Base-by-base conservation (phyloP, 2,888 invertebrate species). In the Pachycephus smyrnensis region DNA sequence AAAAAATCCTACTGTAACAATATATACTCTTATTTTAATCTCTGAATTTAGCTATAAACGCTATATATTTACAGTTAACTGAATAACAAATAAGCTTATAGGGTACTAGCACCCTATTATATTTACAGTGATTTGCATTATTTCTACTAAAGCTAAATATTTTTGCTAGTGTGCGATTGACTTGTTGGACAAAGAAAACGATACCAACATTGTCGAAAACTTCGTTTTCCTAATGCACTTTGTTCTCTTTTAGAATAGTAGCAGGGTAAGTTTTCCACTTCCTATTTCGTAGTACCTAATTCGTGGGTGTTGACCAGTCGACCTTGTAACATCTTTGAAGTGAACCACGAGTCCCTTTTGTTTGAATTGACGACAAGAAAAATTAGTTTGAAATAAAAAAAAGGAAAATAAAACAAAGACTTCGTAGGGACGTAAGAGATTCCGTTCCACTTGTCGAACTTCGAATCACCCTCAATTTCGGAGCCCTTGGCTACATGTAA, bases 281-380 rank as follows among this genome's bases (percentile, higher is more conserved):
- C 80, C 79, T 83, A 83, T 86, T 86, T 84, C 83, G 84, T 83
- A 86, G 84, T 80, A 85, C 80, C 84, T 86, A 87, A 88, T 86
- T 84, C 82, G 80, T 76, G 82, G 82, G 85, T 83, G 84, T 87
- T 85, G 86, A 83, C 83, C 86, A 85, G 86, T 86, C 86, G 73
- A 86, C 82, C 82, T 81, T 83, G 80, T 81, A 80, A 82, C 82
- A 76, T 84, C 84, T 88, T 87, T 87, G 85, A 87, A 84, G 85
- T 86, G 80, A 84, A 81, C 80, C 83, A 80, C 77, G 78, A 76
- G 69, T 76, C 69, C 37, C 77, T 81, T 81, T 81, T 80, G 80
- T 78, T 81, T 79, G 77, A 78, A 68, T 82, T 79, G 79, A 76
- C 79, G 75, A 68, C 73, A 71, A 77, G 80, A 79, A 77, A 79